Evolutionary conservation across 2,888 invertebrate species (phyloP), one percentile per base, ranked within the genome.

Genomic region (Cyclophora albipunctata): DNA sequence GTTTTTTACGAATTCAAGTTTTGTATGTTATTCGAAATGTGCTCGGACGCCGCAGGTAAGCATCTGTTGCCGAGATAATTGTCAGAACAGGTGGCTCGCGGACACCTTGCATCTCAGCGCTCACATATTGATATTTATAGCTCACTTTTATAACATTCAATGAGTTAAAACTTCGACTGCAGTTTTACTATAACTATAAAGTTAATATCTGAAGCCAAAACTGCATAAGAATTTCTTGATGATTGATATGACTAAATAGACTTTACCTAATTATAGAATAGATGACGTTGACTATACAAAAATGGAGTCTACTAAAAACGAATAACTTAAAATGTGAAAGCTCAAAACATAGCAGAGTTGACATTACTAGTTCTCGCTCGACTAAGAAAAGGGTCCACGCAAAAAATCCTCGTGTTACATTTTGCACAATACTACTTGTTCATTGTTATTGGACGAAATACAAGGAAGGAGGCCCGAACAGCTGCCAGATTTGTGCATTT

Each of bases 401-500:
- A 73, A 80, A 78, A 78, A 81, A 69, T 34, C 65, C 59, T 69
- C 71, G 71, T 70, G 87, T 75, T 79, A 84, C 82, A 81, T 84
- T 86, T 86, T 84, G 87, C 87, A 86, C 88, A 87, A 85, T 82
- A 68, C 69, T 52, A 64, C 64, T 64, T 65, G 66, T 65, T 69
- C 60, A 81, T 84, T 87, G 82, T 87, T 84, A 74, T 73, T 69
- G 66, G 71, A 71, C 70, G 74, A 75, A 44, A 74, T 79, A 81
- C 77, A 78, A 83, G 83, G 81, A 82, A 81, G 81, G 79, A 72
- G 76, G 70, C 60, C 54, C 61, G 73, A 75, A 78, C 88, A 88
- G 88, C 88, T 88, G 88, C 87, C 76, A 73, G 82, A 80, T 82
- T 84, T 83, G 83, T 85, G 85, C 84, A 84, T 74, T 75, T 67